phyloP scores from a whole-genome alignment of 1,140 invertebrate genomes.

The Cotesia vestalis region DNA sequence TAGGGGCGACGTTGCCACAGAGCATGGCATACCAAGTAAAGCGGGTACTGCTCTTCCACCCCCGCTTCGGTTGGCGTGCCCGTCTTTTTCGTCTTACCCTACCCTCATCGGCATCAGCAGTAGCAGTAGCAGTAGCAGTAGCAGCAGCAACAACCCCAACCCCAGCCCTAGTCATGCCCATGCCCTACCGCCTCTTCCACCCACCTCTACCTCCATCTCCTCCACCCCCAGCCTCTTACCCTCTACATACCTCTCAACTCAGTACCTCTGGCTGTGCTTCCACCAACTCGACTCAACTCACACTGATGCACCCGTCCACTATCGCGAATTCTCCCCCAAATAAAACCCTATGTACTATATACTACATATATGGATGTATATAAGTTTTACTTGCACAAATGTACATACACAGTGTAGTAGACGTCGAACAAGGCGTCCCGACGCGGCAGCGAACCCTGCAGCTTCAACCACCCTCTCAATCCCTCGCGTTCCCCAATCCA shows the following conservation, averaged over 20 bases:
- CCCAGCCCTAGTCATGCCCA: too few relatives aligned
- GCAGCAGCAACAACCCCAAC: not conserved
- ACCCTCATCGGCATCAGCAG: not conserved
- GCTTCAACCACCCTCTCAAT: conserved; percentile 32
- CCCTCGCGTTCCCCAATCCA: conserved; percentile 31
- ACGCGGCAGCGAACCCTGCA: conserved; percentile 48
- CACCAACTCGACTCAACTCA: not conserved
- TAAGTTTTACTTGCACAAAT: conserved; percentile 15
- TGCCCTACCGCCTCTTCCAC: not conserved
- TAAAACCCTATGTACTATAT: conserved; percentile 37
- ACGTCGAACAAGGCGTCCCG: conserved; percentile 44
- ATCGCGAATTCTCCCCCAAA: conserved; percentile 33
- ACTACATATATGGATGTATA: conserved; percentile 24
- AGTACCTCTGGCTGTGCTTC: conserved; percentile 5
- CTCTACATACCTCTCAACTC: not conserved
- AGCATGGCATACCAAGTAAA: conserved; percentile 7
- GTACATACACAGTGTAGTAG: conserved; percentile 38
- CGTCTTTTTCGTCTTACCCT: too few relatives aligned
- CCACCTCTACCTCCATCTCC: not conserved
- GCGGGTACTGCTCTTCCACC: not conserved
- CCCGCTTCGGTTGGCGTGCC: conserved; percentile 6
- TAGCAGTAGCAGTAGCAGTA: not conserved
- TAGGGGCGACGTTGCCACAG: conserved; percentile 39
- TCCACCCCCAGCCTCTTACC: not conserved
- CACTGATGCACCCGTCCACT: conserved; percentile 29